phyloP scores from a whole-genome alignment of 2,113 vertebrate genomes.

The Anas platyrhynchos region DNA sequence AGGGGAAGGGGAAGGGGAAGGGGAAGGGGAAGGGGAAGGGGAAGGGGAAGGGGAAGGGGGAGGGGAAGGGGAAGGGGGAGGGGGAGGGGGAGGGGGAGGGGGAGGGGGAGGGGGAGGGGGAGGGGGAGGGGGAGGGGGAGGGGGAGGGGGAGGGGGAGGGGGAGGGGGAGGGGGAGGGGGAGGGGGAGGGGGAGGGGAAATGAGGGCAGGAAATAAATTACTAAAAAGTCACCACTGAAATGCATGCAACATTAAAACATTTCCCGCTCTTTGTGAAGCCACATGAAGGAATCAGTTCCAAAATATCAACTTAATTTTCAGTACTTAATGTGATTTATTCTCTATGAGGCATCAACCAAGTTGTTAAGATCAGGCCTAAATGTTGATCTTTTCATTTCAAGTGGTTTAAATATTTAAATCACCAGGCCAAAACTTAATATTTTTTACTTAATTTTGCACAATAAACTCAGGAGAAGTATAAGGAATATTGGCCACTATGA shows the following conservation, averaged over 20 bases:
- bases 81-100: too few relatives aligned
- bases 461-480: background rate
- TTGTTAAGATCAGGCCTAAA: background rate
- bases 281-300: background rate
- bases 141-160: too few relatives aligned
- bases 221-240: background rate
- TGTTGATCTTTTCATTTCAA: background rate
- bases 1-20: too few relatives aligned
- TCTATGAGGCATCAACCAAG: background rate
- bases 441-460: background rate
- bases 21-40: too few relatives aligned
- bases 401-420: background rate
- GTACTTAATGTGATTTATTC: background rate
- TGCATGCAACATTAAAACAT: background rate
- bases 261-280: background rate
- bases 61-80: too few relatives aligned
- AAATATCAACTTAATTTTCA: background rate
- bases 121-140: too few relatives aligned
- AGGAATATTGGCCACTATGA: background rate
- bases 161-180: too few relatives aligned
- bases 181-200: too few relatives aligned
- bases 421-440: background rate
- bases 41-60: too few relatives aligned
- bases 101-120: too few relatives aligned
- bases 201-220: background rate